These are phyloP conservation scores for Paedocypris micromegethes DNA, from an alignment of 2,797 vertebrate species.

Conservation along the genomic window DNA sequence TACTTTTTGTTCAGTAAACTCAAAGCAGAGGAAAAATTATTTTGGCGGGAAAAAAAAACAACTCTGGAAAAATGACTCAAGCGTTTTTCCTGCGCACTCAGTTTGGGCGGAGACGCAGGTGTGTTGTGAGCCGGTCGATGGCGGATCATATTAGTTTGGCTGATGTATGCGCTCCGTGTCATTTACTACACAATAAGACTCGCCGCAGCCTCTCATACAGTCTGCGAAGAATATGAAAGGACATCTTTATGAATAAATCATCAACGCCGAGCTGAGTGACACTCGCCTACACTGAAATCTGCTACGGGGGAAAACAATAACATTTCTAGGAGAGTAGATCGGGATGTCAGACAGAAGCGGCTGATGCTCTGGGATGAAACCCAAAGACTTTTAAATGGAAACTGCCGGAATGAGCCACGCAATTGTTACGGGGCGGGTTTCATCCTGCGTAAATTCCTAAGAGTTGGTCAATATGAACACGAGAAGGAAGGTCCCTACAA, in stretches of 20 bases:
- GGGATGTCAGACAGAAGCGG: slow-evolving; percentile 55
- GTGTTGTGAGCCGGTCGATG: background rate
- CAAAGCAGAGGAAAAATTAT: too few relatives aligned
- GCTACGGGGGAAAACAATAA: slow-evolving; percentile 15
- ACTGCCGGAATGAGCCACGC: slow-evolving; percentile 63
- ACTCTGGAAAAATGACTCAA: too few relatives aligned
- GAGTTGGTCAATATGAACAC: too few relatives aligned
- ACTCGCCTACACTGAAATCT: background rate
- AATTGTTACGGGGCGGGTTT: too few relatives aligned
- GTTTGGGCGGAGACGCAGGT: background rate
- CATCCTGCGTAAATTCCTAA: too few relatives aligned
- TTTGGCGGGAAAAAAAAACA: too few relatives aligned
- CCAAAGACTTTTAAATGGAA: slow-evolving; percentile 68
- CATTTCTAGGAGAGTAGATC: slow-evolving; percentile 49
- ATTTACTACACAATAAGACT: background rate
- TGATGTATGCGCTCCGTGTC: background rate
- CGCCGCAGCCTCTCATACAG: background rate
- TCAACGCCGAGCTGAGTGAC: background rate
- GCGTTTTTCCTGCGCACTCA: too few relatives aligned
- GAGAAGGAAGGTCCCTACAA: too few relatives aligned
- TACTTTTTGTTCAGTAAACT: too few relatives aligned
- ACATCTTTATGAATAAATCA: slow-evolving; percentile 6
- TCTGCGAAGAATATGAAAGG: background rate
- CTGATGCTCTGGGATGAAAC: slow-evolving; percentile 58
- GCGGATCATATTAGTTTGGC: background rate